Evolutionary conservation across 2,888 invertebrate genomes (phyloP).

Genomic region (Leptopilina drosophilae): DNA sequence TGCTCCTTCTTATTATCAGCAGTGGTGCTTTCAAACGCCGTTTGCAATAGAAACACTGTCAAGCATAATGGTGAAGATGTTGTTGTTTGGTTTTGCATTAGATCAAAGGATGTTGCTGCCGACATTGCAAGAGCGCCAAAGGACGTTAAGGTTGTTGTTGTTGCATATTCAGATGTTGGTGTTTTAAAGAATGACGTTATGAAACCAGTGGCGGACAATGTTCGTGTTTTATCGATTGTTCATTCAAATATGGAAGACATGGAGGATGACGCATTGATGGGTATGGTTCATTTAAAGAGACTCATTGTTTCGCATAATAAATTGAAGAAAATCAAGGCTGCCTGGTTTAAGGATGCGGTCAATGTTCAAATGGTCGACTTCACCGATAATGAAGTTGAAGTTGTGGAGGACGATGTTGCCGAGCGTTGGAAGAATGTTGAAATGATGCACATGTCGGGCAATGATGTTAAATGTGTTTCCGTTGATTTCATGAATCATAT

Average conservation of each 20-base stretch:
- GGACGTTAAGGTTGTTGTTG: not conserved
- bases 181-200: constrained; percentile 47
- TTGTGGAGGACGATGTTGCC: not conserved
- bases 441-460: not conserved
- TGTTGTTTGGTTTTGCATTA: constrained; percentile 10
- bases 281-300: constrained; percentile 11
- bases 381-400: not conserved
- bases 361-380: not conserved
- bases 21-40: not conserved
- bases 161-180: constrained; percentile 17
- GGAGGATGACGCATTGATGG: constrained; percentile 53
- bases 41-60: constrained; percentile 7
- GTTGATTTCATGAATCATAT: constrained; percentile 9
- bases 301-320: not conserved
- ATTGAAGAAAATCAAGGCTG: not conserved
- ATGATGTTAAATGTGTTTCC: not conserved
- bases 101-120: not conserved
- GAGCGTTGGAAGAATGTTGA: not conserved
- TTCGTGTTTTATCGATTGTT: constrained; percentile 48
- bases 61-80: constrained; percentile 12
- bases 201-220: constrained; percentile 44
- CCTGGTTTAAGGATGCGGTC: not conserved
- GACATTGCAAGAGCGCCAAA: not conserved
- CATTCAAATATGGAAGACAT: constrained; percentile 50
- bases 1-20: constrained; percentile 5